These are phyloP conservation scores for Seira ritae DNA, from an alignment of 2,888 invertebrate genomes.

Conservation along the genomic window DNA sequence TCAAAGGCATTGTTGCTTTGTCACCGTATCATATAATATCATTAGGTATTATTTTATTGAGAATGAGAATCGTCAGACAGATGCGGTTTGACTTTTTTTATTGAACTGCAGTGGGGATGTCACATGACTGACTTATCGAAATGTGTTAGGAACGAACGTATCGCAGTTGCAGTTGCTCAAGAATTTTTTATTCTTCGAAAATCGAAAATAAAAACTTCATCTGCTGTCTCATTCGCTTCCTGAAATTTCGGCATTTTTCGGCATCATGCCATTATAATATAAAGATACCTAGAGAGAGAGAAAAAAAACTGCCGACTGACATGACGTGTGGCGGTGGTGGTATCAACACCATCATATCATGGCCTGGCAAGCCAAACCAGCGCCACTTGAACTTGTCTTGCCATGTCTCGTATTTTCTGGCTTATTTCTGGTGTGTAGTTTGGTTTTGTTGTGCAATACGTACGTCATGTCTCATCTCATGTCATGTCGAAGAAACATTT, in stretches of 20 bases:
- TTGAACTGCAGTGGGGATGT: neutral
- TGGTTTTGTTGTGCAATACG: no score
- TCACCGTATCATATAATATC: no score
- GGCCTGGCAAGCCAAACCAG: no score
- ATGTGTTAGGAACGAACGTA: no score
- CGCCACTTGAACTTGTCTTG: conserved; percentile 37
- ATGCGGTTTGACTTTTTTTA: neutral
- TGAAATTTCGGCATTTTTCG: conserved; percentile 43
- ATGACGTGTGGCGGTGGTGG: no score
- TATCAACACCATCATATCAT: no score
- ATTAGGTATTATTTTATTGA: neutral
- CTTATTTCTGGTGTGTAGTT: neutral
- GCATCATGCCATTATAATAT: conserved; percentile 30
- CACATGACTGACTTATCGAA: no score
- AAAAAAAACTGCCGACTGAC: no score
- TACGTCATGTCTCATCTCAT: no score
- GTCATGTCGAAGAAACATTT: no score
- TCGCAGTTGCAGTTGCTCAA: neutral
- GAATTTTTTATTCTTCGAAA: neutral
- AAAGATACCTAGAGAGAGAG: no score
- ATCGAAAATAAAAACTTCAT: neutral
- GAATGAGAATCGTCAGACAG: neutral
- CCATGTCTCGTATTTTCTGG: neutral
- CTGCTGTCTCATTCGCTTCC: conserved; percentile 30
- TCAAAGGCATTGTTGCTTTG: no score